phyloP scores from a whole-genome alignment of 2,113 vertebrate species.

The Neomonachus schauinslandi region DNA sequence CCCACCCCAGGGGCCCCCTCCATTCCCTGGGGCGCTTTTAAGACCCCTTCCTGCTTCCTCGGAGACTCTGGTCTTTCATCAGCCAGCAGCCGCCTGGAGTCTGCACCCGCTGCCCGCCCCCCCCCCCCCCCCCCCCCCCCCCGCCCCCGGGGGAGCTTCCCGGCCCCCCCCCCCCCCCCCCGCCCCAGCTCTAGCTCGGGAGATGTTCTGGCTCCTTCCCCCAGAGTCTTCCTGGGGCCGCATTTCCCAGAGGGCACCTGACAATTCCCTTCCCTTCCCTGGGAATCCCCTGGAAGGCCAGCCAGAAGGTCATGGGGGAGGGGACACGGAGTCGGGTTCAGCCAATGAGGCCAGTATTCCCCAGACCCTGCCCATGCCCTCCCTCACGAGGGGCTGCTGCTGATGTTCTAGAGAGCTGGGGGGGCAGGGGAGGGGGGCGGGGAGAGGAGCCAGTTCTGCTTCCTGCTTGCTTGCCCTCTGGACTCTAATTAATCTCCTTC shows the following conservation, averaged over 20 bases:
- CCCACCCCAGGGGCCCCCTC: not conserved
- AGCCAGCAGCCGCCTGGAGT: not conserved
- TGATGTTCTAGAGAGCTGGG: not conserved
- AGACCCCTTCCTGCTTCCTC: not conserved
- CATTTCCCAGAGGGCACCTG: not conserved
- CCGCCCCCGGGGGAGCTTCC: too few relatives aligned
- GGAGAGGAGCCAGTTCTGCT: not conserved
- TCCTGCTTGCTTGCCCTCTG: constrained; percentile 49
- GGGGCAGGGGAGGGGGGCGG: not conserved
- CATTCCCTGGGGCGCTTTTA: not conserved
- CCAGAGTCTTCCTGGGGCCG: not conserved
- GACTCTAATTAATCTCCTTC: constrained; percentile 53
- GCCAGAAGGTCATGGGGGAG: not conserved
- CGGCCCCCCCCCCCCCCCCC: not conserved
- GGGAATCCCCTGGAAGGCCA: not conserved
- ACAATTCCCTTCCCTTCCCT: not conserved
- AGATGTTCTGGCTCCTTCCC: not conserved
- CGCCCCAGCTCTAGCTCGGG: not conserved
- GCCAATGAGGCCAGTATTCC: not conserved
- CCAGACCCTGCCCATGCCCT: not conserved
- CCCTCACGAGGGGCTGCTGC: not conserved
- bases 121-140: not conserved
- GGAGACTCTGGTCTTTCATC: not conserved
- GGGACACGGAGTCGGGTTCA: not conserved
- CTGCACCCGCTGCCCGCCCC: not conserved